Evolutionary conservation across 2,797 vertebrate genomes (phyloP).

Genomic region (Lagodon rhomboides): DNA sequence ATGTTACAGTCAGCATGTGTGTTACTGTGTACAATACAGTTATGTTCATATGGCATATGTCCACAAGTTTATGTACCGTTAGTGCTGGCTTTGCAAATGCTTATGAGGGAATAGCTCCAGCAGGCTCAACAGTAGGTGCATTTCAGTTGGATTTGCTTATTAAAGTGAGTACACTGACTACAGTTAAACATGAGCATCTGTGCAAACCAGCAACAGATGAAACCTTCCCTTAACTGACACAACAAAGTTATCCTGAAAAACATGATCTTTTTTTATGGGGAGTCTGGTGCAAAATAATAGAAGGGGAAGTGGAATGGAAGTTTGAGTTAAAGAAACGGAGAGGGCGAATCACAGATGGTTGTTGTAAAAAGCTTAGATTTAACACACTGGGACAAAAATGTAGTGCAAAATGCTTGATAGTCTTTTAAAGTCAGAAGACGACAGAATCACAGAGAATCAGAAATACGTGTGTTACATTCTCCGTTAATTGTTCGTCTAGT

Average conservation of each 20-base stretch:
- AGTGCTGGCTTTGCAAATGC: slow-evolving; percentile 27
- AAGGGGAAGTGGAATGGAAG: neutral
- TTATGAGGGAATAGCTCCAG: neutral
- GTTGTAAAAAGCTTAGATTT: neutral
- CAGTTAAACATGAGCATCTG: slow-evolving; percentile 24
- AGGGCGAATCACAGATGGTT: neutral
- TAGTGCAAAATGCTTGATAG: slow-evolving; percentile 13
- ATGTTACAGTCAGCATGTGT: slow-evolving; percentile 25
- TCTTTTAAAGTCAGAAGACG: neutral
- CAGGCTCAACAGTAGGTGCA: neutral
- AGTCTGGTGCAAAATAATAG: neutral
- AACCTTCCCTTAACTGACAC: neutral
- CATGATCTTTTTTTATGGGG: neutral
- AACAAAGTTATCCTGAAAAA: slow-evolving; percentile 1
- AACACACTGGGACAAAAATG: slow-evolving; percentile 6
- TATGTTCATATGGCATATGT: neutral
- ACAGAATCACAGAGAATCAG: neutral
- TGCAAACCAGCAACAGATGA: neutral
- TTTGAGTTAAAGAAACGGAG: neutral
- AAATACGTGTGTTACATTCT: neutral
- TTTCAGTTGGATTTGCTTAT: neutral
- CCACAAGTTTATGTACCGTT: neutral
- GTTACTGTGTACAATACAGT: neutral
- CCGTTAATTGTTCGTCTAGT: neutral
- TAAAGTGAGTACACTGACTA: neutral